Percentiles rank a stretch among this genome's conserved stretches.
phyloP scores from a whole-genome alignment of 2,888 invertebrate genomes.

The Himalopsyche kuldschensis region DNA sequence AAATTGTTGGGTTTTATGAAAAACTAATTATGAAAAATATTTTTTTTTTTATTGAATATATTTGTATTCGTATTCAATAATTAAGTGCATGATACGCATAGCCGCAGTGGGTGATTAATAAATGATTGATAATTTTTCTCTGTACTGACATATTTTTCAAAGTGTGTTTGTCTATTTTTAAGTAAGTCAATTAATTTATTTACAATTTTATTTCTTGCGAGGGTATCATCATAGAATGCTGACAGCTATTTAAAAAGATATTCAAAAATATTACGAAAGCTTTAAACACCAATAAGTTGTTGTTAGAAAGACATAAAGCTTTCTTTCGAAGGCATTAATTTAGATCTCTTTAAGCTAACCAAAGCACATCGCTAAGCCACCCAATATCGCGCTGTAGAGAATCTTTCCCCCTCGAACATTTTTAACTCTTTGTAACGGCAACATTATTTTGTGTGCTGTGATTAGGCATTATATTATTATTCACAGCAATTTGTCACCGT shows the following conservation, averaged over 20 bases:
- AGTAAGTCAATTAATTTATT: too few species aligned
- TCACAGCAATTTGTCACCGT: conserved; percentile 35
- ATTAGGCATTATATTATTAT: conserved; percentile 29
- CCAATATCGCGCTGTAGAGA: conserved; percentile 1
- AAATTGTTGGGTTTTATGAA: too few species aligned
- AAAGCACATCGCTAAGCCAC: not conserved
- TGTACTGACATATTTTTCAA: too few species aligned
- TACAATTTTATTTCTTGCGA: not conserved
- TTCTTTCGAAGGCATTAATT: not conserved
- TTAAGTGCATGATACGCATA: too few species aligned
- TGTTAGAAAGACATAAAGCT: not conserved
- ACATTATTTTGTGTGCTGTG: conserved; percentile 15
- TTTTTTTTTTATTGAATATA: too few species aligned
- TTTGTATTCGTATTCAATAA: too few species aligned
- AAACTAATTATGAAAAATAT: too few species aligned
- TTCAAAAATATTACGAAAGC: not conserved
- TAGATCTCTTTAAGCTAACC: not conserved
- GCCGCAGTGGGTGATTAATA: too few species aligned
- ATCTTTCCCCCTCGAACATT: conserved; percentile 6
- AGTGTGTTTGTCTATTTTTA: too few species aligned
- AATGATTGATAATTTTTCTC: too few species aligned
- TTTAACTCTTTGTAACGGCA: conserved; percentile 20
- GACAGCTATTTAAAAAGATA: not conserved
- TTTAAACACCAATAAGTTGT: not conserved
- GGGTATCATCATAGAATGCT: not conserved